These are phyloP conservation scores for Siniperca chuatsi DNA, from an alignment of 2,113 vertebrate species.

Conservation along the genomic window DNA sequence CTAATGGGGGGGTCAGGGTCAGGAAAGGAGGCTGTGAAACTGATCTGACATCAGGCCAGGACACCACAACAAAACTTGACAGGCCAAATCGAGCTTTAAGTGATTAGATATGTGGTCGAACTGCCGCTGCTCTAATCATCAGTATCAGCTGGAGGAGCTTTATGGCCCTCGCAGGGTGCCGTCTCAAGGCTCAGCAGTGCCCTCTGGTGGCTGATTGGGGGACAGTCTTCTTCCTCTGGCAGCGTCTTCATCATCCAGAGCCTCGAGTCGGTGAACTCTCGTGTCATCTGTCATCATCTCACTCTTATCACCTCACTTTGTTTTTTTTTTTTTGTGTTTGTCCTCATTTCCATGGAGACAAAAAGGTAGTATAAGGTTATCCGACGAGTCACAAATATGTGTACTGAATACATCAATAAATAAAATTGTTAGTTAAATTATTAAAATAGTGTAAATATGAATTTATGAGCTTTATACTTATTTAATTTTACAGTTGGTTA, in stretches of 20 bases:
- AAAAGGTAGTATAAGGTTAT: slow-evolving; percentile 8
- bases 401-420: not conserved
- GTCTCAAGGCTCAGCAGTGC: slow-evolving; percentile 30
- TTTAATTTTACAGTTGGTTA: not conserved
- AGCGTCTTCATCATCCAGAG: slow-evolving; percentile 8
- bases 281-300: slow-evolving; percentile 21
- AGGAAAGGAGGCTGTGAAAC: not conserved
- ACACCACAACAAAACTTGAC: not conserved
- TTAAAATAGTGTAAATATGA: not conserved
- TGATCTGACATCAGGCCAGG: not conserved
- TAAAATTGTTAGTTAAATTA: no score
- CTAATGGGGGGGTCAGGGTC: not conserved
- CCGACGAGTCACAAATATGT: not conserved
- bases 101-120: not conserved
- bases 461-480: not conserved
- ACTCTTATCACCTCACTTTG: slow-evolving; percentile 5
- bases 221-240: slow-evolving; percentile 8
- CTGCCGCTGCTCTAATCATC: not conserved
- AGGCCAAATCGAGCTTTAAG: not conserved
- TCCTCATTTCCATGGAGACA: slow-evolving; percentile 29
- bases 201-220: slow-evolving; percentile 50
- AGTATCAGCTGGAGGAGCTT: not conserved
- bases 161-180: slow-evolving; percentile 17
- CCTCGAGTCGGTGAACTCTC: not conserved
- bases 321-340: slow-evolving; percentile 34